phyloP scores from a whole-genome alignment of 2,113 vertebrate genomes.

The Trichechus manatus region DNA sequence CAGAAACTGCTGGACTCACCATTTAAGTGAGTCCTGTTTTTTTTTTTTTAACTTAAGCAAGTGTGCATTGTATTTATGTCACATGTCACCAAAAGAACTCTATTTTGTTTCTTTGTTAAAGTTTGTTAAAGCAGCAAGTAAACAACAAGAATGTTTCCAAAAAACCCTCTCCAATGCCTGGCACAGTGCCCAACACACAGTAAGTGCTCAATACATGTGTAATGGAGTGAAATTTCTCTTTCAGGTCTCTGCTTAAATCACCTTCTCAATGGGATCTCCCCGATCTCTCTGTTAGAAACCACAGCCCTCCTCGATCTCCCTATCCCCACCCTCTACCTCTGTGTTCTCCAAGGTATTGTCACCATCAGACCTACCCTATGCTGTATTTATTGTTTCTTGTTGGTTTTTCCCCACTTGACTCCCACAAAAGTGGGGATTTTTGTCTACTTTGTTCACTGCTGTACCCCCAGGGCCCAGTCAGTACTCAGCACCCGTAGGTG shows the following conservation, averaged over 20 bases:
- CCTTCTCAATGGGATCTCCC: neutral
- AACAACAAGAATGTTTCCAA: neutral
- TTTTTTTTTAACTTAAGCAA: neutral
- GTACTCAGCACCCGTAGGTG: neutral
- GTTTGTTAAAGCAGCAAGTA: neutral
- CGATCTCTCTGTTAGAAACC: neutral
- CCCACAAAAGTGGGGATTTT: neutral
- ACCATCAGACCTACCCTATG: neutral
- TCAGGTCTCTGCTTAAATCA: neutral
- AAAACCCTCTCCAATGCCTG: neutral
- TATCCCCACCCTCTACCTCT: neutral
- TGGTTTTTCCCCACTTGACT: neutral
- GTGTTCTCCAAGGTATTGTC: neutral
- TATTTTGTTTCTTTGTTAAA: neutral
- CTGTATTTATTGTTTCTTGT: neutral
- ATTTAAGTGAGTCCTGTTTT: neutral
- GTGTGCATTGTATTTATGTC: neutral
- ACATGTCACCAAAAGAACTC: neutral
- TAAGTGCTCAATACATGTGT: neutral
- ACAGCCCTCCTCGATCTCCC: neutral
- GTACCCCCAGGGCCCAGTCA: neutral
- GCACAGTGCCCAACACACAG: neutral
- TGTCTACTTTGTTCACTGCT: neutral
- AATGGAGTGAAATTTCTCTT: neutral
- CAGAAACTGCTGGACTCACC: neutral